Conservation (phyloP, 2,797 vertebrate species). For the Mus minutoides region DNA sequence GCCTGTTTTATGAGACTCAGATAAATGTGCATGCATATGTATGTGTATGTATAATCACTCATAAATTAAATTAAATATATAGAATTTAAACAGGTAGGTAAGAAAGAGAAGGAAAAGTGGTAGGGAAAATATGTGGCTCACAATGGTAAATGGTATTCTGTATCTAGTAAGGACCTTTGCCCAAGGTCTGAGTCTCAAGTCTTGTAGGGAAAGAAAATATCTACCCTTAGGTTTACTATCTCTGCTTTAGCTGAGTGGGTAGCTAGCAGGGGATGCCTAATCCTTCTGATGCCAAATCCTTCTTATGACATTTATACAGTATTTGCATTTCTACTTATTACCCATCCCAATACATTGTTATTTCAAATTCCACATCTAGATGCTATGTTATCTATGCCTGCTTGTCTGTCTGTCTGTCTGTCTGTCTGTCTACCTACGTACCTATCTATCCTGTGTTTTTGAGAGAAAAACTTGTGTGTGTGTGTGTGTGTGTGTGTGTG, state of each 20-base stretch:
- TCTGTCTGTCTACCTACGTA: too few species aligned
- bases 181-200: not conserved
- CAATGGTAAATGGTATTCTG: not conserved
- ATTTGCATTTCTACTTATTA: not conserved
- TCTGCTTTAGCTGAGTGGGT: not conserved
- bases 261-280: not conserved
- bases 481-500: not conserved
- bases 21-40: not conserved
- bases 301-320: not conserved
- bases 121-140: not conserved
- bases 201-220: not conserved
- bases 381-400: not conserved
- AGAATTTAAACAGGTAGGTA: not conserved
- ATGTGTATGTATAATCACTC: not conserved
- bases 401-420: too few species aligned
- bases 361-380: not conserved
- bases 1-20: not conserved
- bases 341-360: not conserved
- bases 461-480: not conserved
- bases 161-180: not conserved
- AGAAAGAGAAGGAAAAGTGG: not conserved
- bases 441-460: not conserved
- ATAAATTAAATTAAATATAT: not conserved
- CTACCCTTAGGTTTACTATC: not conserved
- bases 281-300: not conserved